A percentile compares a stretch with the other conserved stretches of the same genome.
These are phyloP conservation scores for Pediacus dermestoides DNA, from an alignment of 2,888 invertebrate species.

Conservation along the genomic window DNA sequence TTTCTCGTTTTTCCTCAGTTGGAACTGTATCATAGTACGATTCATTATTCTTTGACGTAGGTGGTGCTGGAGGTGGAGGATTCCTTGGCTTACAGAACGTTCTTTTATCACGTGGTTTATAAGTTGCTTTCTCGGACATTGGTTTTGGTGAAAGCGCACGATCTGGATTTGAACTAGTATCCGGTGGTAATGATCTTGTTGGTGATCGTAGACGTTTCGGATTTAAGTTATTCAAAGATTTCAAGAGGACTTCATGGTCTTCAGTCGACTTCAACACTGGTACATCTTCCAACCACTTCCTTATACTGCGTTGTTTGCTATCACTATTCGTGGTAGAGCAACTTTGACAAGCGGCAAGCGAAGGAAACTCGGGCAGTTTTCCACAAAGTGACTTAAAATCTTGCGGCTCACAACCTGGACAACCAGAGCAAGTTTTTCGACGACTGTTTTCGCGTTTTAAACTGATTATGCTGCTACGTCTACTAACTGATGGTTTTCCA, in stretches of 20 bases:
- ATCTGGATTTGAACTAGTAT: conserved; percentile 27
- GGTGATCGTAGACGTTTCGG: conserved; percentile 39
- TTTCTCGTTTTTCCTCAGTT: conserved; percentile 11
- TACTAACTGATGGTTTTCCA: conserved; percentile 43
- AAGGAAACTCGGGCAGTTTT: conserved; percentile 47
- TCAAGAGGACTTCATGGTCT: conserved; percentile 5
- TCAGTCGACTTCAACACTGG: conserved; percentile 51
- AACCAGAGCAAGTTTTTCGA: conserved; percentile 60
- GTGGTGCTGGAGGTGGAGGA: conserved; percentile 49
- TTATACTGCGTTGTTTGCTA: conserved; percentile 68
- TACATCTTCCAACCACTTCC: conserved; percentile 73
- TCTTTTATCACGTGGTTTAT: conserved; percentile 17
- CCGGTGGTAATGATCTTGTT: conserved; percentile 40
- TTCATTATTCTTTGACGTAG: conserved; percentile 24
- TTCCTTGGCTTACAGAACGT: conserved; percentile 38
- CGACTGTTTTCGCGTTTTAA: conserved; percentile 62
- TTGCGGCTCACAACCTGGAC: conserved; percentile 62
- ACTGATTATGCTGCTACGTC: conserved; percentile 57
- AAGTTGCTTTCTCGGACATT: conserved; percentile 25
- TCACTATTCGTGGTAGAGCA: conserved; percentile 56
- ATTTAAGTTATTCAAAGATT: conserved; percentile 9
- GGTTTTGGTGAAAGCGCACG: conserved; percentile 36
- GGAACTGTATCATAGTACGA: conserved; percentile 28
- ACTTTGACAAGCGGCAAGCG: conserved; percentile 52
- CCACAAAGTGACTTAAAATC: conserved; percentile 38